These are phyloP conservation scores for Drosophila mauritiana DNA, from an alignment of 1,140 invertebrate species.

Conservation along the genomic window DNA sequence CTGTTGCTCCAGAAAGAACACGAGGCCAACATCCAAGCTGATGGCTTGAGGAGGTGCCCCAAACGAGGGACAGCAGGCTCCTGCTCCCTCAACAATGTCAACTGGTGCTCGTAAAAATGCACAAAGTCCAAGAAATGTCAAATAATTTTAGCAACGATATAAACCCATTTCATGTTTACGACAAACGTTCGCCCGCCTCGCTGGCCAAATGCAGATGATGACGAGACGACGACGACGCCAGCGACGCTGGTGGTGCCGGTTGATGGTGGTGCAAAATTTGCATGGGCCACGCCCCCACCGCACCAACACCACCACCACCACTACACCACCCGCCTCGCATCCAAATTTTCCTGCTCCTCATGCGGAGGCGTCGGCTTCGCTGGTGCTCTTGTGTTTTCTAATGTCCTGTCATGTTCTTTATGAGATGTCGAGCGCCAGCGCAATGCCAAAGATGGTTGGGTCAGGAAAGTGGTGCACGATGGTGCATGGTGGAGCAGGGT, in stretches of 20 bases:
- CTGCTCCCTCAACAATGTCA: conserved; percentile 65
- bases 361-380: conserved; percentile 61
- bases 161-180: conserved; percentile 84
- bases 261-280: conserved; percentile 56
- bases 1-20: conserved; percentile 14
- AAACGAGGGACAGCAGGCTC: conserved; percentile 4
- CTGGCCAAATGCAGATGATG: conserved; percentile 33
- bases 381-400: conserved; percentile 75
- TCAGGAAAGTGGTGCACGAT: conserved; percentile 2
- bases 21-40: conserved; percentile 35
- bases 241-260: conserved; percentile 2
- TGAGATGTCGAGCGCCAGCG: conserved; percentile 81
- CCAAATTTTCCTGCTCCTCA: conserved; percentile 1
- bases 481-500: not conserved
- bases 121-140: conserved; percentile 83
- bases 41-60: conserved; percentile 17
- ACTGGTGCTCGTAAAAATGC: conserved; percentile 79
- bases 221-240: conserved; percentile 11
- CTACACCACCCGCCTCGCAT: not conserved
- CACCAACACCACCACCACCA: no score
- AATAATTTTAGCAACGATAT: conserved; percentile 84
- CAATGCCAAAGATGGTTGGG: conserved; percentile 76
- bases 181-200: conserved; percentile 53
- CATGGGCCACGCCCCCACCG: conserved; percentile 47
- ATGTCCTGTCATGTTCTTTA: conserved; percentile 84